These are phyloP conservation scores for Quadroppia sp. DNA, from an alignment of 2,888 invertebrate species.

Conservation along the genomic window DNA sequence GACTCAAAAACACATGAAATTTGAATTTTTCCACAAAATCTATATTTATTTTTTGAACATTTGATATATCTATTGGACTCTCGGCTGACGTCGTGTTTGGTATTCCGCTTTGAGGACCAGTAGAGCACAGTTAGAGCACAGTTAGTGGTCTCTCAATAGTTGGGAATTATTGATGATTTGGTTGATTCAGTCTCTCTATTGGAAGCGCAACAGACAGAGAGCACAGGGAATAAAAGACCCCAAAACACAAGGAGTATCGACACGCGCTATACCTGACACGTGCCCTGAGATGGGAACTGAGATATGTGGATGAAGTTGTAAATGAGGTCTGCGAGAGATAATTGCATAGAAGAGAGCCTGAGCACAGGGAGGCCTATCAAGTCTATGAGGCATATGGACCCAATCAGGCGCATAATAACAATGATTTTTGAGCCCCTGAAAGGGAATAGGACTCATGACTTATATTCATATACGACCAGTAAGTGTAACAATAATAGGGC, in stretches of 20 bases:
- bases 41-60: neutral
- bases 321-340: constrained; percentile 30
- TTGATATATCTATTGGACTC: constrained; percentile 14
- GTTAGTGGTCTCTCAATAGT: constrained; percentile 6
- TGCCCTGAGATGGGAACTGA: constrained; percentile 11
- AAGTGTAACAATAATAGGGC: constrained; percentile 31
- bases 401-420: constrained; percentile 35
- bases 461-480: neutral
- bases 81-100: neutral
- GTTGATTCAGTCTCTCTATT: neutral
- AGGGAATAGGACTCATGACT: constrained; percentile 22
- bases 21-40: neutral
- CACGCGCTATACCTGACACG: constrained; percentile 37
- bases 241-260: neutral
- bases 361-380: neutral
- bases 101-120: neutral
- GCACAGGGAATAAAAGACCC: neutral
- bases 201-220: constrained; percentile 21
- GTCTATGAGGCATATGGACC: constrained; percentile 21
- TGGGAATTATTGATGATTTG: constrained; percentile 14
- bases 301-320: constrained; percentile 30
- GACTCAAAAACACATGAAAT: neutral
- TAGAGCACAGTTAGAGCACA: constrained; percentile 6
- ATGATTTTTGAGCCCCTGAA: constrained; percentile 7
- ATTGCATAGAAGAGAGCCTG: neutral